These are phyloP conservation scores for Solenopsis invicta DNA, from an alignment of 1,140 invertebrate genomes.

Conservation along the genomic window DNA sequence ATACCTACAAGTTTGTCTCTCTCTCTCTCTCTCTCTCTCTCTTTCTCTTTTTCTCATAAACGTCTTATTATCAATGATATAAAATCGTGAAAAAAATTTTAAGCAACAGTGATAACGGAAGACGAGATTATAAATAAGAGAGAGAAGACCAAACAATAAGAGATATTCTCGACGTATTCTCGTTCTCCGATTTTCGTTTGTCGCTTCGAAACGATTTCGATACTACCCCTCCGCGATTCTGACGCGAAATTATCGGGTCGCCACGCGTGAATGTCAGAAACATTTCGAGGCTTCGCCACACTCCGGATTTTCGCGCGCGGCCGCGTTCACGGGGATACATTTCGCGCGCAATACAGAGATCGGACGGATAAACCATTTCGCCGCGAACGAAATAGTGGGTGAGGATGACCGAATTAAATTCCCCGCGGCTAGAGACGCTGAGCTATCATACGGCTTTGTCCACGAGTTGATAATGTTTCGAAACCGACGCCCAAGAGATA, in stretches of 20 bases:
- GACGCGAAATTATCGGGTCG: conserved; percentile 29
- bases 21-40: not conserved
- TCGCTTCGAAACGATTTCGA: not conserved
- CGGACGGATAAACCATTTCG: conserved; percentile 62
- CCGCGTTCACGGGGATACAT: conserved; percentile 42
- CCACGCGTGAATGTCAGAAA: conserved; percentile 5
- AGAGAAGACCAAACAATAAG: too few species aligned
- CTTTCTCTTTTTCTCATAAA: too few species aligned
- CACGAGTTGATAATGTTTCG: conserved; percentile 74
- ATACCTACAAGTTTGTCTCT: not conserved
- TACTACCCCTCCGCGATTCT: not conserved
- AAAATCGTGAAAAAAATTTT: not conserved
- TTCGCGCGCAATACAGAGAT: conserved; percentile 50
- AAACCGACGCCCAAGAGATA: conserved; percentile 51
- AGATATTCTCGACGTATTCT: too few species aligned
- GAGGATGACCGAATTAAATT: conserved; percentile 68
- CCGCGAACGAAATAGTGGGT: not conserved
- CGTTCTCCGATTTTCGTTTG: not conserved
- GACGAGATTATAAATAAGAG: not conserved
- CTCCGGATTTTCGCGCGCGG: not conserved
- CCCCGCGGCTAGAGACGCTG: conserved; percentile 59
- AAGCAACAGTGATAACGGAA: not conserved
- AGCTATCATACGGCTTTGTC: conserved; percentile 71
- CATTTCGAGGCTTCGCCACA: not conserved
- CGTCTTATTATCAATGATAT: conserved; percentile 6